A percentile compares a stretch with the other conserved stretches of the same genome.
Conservation (phyloP, 2,888 invertebrate genomes). For the Temnothorax ravouxi region DNA sequence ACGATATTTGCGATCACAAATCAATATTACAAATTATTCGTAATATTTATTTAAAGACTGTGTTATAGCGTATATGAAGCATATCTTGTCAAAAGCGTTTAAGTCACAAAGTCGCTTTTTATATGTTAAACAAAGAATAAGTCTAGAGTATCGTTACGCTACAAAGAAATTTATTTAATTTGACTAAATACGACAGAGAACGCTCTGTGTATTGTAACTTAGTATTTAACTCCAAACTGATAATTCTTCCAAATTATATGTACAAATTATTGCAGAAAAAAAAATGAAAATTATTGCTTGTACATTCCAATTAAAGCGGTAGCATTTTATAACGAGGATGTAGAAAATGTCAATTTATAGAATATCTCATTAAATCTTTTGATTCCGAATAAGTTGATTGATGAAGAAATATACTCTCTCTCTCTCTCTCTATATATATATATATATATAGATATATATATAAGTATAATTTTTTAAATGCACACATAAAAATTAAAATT, state of each 20-base stretch:
- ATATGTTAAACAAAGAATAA: constrained; percentile 38
- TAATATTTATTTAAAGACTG: constrained; percentile 62
- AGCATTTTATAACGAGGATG: constrained; percentile 45
- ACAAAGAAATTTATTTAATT: constrained; percentile 43
- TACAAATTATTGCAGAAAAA: constrained; percentile 44
- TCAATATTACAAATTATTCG: constrained; percentile 68
- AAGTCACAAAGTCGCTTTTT: constrained; percentile 43
- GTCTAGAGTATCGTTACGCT: constrained; percentile 31
- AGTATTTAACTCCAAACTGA: constrained; percentile 18
- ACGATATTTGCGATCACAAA: constrained; percentile 26
- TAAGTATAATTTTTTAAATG: constrained; percentile 23
- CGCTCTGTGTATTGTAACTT: constrained; percentile 28
- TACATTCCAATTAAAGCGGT: constrained; percentile 40
- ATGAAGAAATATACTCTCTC: background rate
- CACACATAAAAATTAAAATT: background rate
- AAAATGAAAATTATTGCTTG: constrained; percentile 29
- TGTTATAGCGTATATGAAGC: constrained; percentile 31
- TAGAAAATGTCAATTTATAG: constrained; percentile 27
- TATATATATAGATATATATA: too few species aligned
- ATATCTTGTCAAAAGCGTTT: constrained; percentile 39
- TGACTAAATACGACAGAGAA: background rate
- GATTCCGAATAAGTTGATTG: constrained; percentile 21
- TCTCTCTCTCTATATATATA: too few species aligned
- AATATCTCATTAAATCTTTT: constrained; percentile 16
- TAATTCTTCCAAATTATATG: constrained; percentile 50